Evolutionary conservation across 2,888 invertebrate genomes (phyloP), one percentile per base, ranked within the genome.

Genomic region (Euplagia quadripunctaria): DNA sequence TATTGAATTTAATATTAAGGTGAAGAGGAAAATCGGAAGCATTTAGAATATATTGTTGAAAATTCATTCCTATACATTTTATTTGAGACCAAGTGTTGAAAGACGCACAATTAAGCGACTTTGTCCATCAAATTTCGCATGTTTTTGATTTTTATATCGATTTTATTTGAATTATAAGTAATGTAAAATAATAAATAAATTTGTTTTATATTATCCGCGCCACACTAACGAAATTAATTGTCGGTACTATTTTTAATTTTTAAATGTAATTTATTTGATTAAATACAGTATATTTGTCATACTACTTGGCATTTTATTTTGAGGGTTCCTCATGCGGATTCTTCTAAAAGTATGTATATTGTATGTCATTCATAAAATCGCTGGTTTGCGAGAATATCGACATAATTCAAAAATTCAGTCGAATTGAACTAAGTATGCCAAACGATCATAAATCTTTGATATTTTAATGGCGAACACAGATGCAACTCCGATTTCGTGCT

Each of bases 221-320:
- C 89, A 87, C 83, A 86, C 86, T 88, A 85, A 89, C 88, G 89
- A 93, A 93, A 93, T 93, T 84, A 78, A 79, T 91, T 91, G 92
- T 93, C 91, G 91, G 92, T 92, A 87, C 85, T 93, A 90, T 91
- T 93, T 92, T 91, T 94, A 92, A 93, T 91, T 92, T n/a, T 87
- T 92, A 90, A 93, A 90, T 94, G 88, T 95, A 94, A 94, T 94
- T 95, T 94, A 94, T 94, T 94, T 94, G 92, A 90, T 91, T 92
- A 92, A 95, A 94, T 94, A 93, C 92, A 94, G 91, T 95, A 95
- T 95, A 95, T 95, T 95, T 95, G 95, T 95, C 95, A 88, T 89
- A 90, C 83, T 83, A 83, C 77, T 73, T 71, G 80, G 79, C 81
- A 82, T 82, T 82, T 86, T 82, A 55, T 61, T 74, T 73, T 20